phyloP scores from a whole-genome alignment of 1,140 invertebrate genomes.

The Heliconius melpomene region DNA sequence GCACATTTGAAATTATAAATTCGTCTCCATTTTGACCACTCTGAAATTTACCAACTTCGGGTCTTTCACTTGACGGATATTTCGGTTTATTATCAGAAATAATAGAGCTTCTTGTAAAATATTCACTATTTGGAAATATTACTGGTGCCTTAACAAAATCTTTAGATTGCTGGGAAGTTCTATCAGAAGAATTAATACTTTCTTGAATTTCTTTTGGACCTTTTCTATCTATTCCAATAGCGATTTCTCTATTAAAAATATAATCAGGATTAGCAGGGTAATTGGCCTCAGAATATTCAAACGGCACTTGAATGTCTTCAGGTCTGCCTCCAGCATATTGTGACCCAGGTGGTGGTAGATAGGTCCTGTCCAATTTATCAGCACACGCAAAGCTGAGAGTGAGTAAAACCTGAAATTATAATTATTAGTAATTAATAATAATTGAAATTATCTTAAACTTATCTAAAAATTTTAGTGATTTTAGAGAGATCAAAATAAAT shows the following conservation, averaged over 20 bases:
- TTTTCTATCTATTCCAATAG: conserved; percentile 34
- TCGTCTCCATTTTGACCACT: background rate
- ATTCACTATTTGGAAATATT: background rate
- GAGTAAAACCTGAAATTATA: conserved; percentile 49
- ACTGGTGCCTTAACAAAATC: background rate
- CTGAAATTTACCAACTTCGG: background rate
- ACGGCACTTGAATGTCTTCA: conserved; percentile 50
- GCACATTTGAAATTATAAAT: background rate
- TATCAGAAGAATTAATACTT: background rate
- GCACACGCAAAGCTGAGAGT: conserved; percentile 56
- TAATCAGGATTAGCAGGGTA: background rate
- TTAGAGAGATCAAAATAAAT: too few relatives aligned
- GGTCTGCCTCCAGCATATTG: conserved; percentile 80
- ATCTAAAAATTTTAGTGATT: too few relatives aligned
- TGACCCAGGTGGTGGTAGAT: conserved; percentile 83
- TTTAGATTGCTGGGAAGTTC: background rate
- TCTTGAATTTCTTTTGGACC: conserved; percentile 16
- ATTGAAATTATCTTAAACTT: too few relatives aligned
- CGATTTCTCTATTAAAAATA: conserved; percentile 23
- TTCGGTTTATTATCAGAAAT: background rate
- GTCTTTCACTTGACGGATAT: background rate
- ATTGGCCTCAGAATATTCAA: conserved; percentile 48
- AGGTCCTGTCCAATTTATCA: conserved; percentile 83
- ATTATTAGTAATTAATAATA: background rate
- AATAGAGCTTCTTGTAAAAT: background rate